Evolutionary conservation across 2,113 vertebrate genomes (phyloP), one percentile per base, ranked within the genome.

Genomic region (Labeo rohita): DNA sequence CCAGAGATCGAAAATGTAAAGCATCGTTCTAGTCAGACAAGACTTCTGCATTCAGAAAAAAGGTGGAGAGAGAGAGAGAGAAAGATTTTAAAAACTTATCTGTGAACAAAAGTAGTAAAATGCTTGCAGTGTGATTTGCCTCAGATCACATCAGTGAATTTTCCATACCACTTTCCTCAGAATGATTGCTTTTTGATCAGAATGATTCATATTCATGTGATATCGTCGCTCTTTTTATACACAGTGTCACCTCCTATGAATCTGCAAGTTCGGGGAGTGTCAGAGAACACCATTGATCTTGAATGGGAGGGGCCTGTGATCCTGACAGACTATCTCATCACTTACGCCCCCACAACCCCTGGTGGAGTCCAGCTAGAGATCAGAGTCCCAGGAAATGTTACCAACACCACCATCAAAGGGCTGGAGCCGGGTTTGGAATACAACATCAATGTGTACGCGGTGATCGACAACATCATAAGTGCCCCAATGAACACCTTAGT

Each of bases 381-480:
- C 83, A 93, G 96, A 72, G 93, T 99, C 65, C 96, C 97, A 0
- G 97, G 97, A 75, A 97, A 97, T 87, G 94, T 94, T 91, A 97
- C 95, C 86, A 92, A 94, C 77, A 96, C 95, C 94, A 95, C 92
- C 90, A 95, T 99, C 92, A 91, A 85, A 0, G 96, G 96, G 36
- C 95, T 99, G 89, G 96, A 97, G 88, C 96, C 97, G 0, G 98
- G 97, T 4, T 84, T 98, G 76, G 96, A 97, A 90, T 99, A 99
- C 95, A 98, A 97, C 90, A 93, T 99, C 93, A 98, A 96, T 18
- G 87, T 99, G 92, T 98, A 96, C 0, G 95, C 97, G 0, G 96
- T 98, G 91, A 97, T 98, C 89, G 96, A 97, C 75, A 95, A 96
- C 3, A 89, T 93, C 88, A 95, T 96, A 95, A 99, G 98, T 75